Conservation (phyloP, 2,113 vertebrate species). For the Campylomormyrus numenius region DNA sequence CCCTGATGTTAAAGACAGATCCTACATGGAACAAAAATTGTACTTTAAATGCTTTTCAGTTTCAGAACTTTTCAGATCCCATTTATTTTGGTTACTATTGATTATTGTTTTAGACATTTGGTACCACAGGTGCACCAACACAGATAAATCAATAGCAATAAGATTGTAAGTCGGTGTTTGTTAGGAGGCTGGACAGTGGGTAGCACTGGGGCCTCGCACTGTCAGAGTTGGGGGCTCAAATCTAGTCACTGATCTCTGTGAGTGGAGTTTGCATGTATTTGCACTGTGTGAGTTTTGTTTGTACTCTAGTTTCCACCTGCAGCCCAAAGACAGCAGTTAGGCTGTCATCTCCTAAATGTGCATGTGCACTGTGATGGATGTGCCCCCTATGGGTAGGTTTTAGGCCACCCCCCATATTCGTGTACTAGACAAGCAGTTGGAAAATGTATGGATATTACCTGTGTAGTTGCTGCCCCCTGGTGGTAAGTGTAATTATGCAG, state of each 20-base stretch:
- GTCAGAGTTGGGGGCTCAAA: background rate
- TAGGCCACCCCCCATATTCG: background rate
- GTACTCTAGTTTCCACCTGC: background rate
- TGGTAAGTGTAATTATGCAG: background rate
- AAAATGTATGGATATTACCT: background rate
- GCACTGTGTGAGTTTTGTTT: background rate
- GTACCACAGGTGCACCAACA: background rate
- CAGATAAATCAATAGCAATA: background rate
- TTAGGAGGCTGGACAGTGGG: background rate
- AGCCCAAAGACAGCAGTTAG: background rate
- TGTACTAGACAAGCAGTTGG: background rate
- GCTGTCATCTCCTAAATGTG: background rate
- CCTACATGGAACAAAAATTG: background rate
- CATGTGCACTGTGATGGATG: background rate
- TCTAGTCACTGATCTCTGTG: background rate
- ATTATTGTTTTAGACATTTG: background rate
- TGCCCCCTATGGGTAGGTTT: background rate
- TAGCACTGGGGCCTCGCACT: background rate
- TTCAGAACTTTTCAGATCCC: background rate
- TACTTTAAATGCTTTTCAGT: background rate
- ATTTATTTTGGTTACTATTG: background rate
- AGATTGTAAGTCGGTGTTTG: background rate
- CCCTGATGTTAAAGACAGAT: background rate
- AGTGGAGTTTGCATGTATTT: background rate
- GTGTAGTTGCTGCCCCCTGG: background rate